Evolutionary conservation across 2,888 invertebrate genomes (phyloP), one percentile per base, ranked within the genome.

Genomic region (Drosophila fungiperda): DNA sequence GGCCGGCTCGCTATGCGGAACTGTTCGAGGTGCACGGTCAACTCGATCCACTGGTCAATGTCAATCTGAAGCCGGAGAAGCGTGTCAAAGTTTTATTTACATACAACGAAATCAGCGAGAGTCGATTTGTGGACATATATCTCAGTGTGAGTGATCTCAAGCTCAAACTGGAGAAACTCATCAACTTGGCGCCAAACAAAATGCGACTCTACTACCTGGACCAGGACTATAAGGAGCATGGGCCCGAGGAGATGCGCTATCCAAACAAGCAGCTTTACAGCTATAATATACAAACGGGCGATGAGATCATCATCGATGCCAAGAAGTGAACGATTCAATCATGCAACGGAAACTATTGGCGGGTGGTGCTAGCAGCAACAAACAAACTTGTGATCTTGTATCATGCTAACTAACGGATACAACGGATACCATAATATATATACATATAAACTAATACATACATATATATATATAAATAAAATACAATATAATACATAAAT

Each of bases 151-250:
- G 95, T 68, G 98, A 98, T 92, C 93, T 98, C 76, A 98, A 97
- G 93, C 94, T 95, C 52, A 96, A 96, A 82, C 93, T 98, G 89
- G 97, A 97, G 92, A 94, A 96, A 40, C 94, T 97, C 91, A 96
- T 97, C 60, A 97, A 97, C 63, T 95, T 98, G 92, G 95, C 97
- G 38, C 96, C 96, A 0, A 95, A 96, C 61, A 96, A 97, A 93
- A 97, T 98, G 97, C 95, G 97, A 77, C 94, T 99, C 26, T 98
- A 96, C 93, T 98, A 98, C 92, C 95, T 97, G 12, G 98, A 98
- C 92, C 96, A 97, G 93, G 97, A 96, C 83, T 93, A 95, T 55
- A 94, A 95, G 76, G 96, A 96, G 87, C 94, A 94, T 32, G 97
- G 97, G 26, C 97, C 97, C 1, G 98, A 98, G 92, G 97, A 97